Percentiles rank a stretch among this genome's conserved stretches.
Evolutionary conservation across 2,888 invertebrate species (phyloP).

Genomic region (Pasiphila rectangulata): DNA sequence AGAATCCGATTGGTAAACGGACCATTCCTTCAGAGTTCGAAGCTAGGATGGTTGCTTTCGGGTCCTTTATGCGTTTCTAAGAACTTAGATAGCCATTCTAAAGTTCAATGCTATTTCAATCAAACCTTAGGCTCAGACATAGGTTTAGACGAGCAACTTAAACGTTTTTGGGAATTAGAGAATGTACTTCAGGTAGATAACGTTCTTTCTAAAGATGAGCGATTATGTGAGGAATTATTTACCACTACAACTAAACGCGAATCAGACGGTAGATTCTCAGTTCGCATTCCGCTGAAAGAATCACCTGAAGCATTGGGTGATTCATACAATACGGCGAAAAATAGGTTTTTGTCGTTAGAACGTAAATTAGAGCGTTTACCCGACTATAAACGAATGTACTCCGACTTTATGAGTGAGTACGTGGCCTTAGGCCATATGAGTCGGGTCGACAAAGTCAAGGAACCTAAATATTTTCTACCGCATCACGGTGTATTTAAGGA

Average conservation of each 20-base stretch:
- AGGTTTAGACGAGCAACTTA: too few species aligned
- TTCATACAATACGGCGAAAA: neutral
- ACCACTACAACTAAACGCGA: constrained; percentile 1
- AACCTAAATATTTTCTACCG: neutral
- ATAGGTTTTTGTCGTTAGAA: constrained; percentile 5
- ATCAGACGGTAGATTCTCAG: constrained; percentile 2
- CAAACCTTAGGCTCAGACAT: too few species aligned
- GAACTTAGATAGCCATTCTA: too few species aligned
- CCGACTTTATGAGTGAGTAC: constrained; percentile 20
- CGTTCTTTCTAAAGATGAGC: constrained; percentile 1
- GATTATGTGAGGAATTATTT: constrained; percentile 4
- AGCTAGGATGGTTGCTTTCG: constrained; percentile 9
- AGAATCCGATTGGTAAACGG: too few species aligned
- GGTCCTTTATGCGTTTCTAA: too few species aligned
- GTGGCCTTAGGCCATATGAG: constrained; percentile 18
- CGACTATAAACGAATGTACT: constrained; percentile 11
- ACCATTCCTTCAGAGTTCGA: too few species aligned
- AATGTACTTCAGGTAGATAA: too few species aligned
- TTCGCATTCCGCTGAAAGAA: constrained; percentile 2
- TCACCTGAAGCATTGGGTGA: constrained; percentile 2
- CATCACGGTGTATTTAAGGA: constrained; percentile 17
- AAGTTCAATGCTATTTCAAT: too few species aligned
- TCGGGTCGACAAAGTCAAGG: neutral
- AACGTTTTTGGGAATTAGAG: too few species aligned
- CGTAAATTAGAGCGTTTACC: neutral